phyloP scores from a whole-genome alignment of 2,113 vertebrate species.

The Thunnus maccoyii region DNA sequence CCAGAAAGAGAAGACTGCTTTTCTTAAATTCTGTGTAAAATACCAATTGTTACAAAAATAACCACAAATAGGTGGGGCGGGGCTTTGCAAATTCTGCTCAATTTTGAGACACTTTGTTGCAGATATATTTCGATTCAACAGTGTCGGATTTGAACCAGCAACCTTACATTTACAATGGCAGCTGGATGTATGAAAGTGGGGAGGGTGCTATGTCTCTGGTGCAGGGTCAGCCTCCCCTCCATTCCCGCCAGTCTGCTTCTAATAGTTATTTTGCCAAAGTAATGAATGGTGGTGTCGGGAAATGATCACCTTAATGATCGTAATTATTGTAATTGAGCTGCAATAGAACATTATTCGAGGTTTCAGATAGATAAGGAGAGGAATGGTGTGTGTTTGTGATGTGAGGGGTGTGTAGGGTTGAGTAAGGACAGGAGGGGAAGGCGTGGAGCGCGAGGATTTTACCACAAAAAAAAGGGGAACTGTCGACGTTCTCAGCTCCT shows the following conservation, averaged over 20 bases:
- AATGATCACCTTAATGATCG: slow-evolving; percentile 68
- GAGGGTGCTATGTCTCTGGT: neutral
- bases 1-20: too few relatives aligned
- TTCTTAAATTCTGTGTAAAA: too few relatives aligned
- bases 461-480: neutral
- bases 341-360: slow-evolving; percentile 50
- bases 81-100: too few relatives aligned
- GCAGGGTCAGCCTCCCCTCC: slow-evolving; percentile 6
- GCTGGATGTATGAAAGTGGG: neutral
- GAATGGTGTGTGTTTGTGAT: slow-evolving; percentile 29
- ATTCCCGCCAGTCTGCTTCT: slow-evolving; percentile 23
- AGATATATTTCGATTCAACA: too few relatives aligned
- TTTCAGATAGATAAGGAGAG: slow-evolving; percentile 40
- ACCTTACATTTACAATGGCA: neutral
- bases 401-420: slow-evolving; percentile 2
- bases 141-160: neutral
- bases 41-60: too few relatives aligned
- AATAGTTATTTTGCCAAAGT: slow-evolving; percentile 65
- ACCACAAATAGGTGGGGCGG: too few relatives aligned
- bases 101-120: neutral
- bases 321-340: slow-evolving; percentile 76
- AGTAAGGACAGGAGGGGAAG: slow-evolving; percentile 21
- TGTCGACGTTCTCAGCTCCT: slow-evolving; percentile 10
- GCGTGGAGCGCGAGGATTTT: slow-evolving; percentile 1
- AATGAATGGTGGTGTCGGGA: slow-evolving; percentile 60